These are phyloP conservation scores for Oscheius sp. DNA, from an alignment of 1,140 invertebrate genomes.

Conservation along the genomic window DNA sequence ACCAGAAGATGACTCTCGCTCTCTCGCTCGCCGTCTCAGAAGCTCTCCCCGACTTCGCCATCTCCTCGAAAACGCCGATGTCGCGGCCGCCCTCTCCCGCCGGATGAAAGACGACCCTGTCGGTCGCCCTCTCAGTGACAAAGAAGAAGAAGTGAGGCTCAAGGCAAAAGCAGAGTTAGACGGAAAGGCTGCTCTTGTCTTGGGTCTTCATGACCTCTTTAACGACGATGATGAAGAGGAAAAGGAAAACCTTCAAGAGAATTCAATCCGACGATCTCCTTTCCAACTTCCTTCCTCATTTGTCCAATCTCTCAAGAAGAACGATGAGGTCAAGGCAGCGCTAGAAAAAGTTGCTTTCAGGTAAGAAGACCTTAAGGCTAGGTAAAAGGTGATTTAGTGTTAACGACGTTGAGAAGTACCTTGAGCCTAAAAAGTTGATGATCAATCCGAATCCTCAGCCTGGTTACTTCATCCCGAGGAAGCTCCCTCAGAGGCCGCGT, in stretches of 20 bases:
- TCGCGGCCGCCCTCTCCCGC: slow-evolving; percentile 12
- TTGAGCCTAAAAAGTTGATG: slow-evolving; percentile 20
- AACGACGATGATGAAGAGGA: slow-evolving; percentile 30
- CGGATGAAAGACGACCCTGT: slow-evolving; percentile 8
- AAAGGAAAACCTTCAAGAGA: slow-evolving; percentile 13
- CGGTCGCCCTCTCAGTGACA: background rate
- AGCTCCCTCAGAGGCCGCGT: slow-evolving; percentile 33
- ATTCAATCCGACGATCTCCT: slow-evolving; percentile 18
- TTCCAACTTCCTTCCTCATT: slow-evolving; percentile 8
- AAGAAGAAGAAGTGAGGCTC: slow-evolving; percentile 3
- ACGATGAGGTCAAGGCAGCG: slow-evolving; percentile 26
- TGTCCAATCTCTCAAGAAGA: slow-evolving; percentile 6
- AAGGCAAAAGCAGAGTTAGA: slow-evolving; percentile 14
- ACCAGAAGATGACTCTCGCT: background rate
- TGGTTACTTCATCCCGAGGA: slow-evolving; percentile 34
- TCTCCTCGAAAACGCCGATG: slow-evolving; percentile 11
- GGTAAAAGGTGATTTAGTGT: background rate
- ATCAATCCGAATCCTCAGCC: slow-evolving; percentile 32
- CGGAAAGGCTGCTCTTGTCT: slow-evolving; percentile 30
- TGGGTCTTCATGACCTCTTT: slow-evolving; percentile 28
- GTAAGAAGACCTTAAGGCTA: background rate
- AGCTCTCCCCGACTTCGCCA: background rate
- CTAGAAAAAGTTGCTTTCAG: background rate
- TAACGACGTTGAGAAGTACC: slow-evolving; percentile 27
- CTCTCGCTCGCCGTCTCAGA: background rate